Conservation (phyloP, 2,797 vertebrate genomes). For the Pangasius djambal region DNA sequence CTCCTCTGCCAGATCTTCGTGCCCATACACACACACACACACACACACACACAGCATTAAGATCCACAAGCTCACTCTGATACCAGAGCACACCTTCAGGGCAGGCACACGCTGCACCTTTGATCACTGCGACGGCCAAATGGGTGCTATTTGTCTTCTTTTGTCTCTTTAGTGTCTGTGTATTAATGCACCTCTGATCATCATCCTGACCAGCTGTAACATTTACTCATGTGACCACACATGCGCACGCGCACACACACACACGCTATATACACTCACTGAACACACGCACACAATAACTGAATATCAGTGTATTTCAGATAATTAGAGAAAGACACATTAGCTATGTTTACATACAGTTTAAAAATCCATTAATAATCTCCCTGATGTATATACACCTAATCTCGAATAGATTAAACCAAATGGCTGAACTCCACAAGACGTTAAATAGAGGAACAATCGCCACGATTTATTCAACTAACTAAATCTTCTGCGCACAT, state of each 20-base stretch:
- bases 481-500: background rate
- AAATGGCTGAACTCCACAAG: background rate
- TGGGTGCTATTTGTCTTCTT: slow-evolving; percentile 40
- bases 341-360: background rate
- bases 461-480: background rate
- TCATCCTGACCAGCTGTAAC: slow-evolving; percentile 9
- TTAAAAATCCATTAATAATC: background rate
- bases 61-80: slow-evolving; percentile 41
- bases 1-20: slow-evolving; percentile 86
- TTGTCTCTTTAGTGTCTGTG: slow-evolving; percentile 32
- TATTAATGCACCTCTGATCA: slow-evolving; percentile 29
- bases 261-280: background rate
- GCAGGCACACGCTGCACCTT: slow-evolving; percentile 41
- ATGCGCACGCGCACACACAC: background rate
- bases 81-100: slow-evolving; percentile 46
- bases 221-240: background rate
- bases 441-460: background rate
- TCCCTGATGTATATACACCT: background rate
- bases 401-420: background rate
- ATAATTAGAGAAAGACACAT: background rate
- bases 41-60: slow-evolving; percentile 48
- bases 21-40: slow-evolving; percentile 26
- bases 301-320: background rate
- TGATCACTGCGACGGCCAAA: slow-evolving; percentile 47
- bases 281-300: background rate